Evolutionary conservation across 1,140 invertebrate genomes (phyloP).

Genomic region (Prorops nasuta): DNA sequence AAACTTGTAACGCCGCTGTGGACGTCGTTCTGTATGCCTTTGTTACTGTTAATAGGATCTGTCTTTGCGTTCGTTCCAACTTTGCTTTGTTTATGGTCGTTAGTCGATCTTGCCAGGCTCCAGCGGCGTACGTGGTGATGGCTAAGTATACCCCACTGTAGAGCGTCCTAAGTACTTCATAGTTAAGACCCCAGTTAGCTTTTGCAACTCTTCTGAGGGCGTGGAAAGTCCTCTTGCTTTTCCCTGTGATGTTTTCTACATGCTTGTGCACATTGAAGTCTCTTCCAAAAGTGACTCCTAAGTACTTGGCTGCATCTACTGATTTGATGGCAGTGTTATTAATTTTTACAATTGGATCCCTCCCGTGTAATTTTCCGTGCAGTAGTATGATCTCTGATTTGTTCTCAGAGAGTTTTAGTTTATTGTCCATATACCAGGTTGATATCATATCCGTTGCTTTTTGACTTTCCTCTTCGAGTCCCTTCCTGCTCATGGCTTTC

Average conservation of each 20-base stretch:
- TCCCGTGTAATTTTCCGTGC: not conserved
- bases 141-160: constrained; percentile 29
- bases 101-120: constrained; percentile 24
- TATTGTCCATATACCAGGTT: constrained; percentile 7
- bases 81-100: not conserved
- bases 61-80: not conserved
- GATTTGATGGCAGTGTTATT: not conserved
- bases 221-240: not conserved
- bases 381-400: constrained; percentile 22
- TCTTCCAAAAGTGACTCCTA: not conserved
- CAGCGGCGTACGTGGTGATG: constrained; percentile 27
- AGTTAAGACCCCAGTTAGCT: constrained; percentile 17
- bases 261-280: not conserved
- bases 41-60: not conserved
- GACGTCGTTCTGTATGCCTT: constrained; percentile 1
- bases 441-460: not conserved
- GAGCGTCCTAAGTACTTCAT: constrained; percentile 12
- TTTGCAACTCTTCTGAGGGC: constrained; percentile 9
- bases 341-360: not conserved
- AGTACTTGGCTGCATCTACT: not conserved
- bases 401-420: constrained; percentile 16
- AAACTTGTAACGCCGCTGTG: constrained; percentile 4
- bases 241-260: no score
- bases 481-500: not conserved
- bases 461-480: constrained; percentile 6